Evolutionary conservation across 2,113 vertebrate genomes (phyloP).

Genomic region (Camelus bactrianus): DNA sequence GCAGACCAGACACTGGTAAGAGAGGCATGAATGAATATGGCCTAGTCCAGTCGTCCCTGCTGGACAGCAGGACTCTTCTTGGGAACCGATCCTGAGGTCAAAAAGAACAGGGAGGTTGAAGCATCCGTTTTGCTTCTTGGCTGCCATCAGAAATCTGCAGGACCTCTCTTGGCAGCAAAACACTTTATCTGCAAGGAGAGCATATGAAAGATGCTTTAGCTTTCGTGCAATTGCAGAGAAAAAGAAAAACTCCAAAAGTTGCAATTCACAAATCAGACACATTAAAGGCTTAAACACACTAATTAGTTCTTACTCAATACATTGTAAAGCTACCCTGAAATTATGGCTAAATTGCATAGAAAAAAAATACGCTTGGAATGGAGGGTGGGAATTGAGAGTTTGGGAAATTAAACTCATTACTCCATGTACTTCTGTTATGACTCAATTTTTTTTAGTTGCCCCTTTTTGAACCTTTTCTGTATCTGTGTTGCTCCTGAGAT

Average conservation of each 20-base stretch:
- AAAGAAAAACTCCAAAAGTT: conserved; percentile 46
- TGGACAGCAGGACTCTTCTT: not conserved
- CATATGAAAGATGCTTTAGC: conserved; percentile 26
- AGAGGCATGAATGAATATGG: not conserved
- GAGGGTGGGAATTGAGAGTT: conserved; percentile 62
- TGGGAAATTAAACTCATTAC: conserved; percentile 80
- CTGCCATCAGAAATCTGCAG: not conserved
- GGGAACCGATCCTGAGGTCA: not conserved
- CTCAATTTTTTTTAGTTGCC: conserved; percentile 75
- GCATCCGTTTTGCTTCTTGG: not conserved
- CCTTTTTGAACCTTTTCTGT: conserved; percentile 64
- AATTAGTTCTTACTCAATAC: conserved; percentile 70
- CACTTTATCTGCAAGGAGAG: not conserved
- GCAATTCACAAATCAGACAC: conserved; percentile 53
- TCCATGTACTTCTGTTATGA: conserved; percentile 59
- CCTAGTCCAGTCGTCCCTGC: not conserved
- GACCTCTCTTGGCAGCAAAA: not conserved
- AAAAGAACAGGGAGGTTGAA: not conserved
- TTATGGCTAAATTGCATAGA: conserved; percentile 33
- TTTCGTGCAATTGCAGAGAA: conserved; percentile 33
- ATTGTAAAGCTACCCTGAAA: conserved; percentile 52
- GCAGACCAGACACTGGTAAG: not conserved
- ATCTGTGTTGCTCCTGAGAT: conserved; percentile 45
- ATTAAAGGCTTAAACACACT: conserved; percentile 37
- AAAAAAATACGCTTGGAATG: conserved; percentile 60